Conservation (phyloP, 1,140 invertebrate genomes). For the Drosophila orosa region DNA sequence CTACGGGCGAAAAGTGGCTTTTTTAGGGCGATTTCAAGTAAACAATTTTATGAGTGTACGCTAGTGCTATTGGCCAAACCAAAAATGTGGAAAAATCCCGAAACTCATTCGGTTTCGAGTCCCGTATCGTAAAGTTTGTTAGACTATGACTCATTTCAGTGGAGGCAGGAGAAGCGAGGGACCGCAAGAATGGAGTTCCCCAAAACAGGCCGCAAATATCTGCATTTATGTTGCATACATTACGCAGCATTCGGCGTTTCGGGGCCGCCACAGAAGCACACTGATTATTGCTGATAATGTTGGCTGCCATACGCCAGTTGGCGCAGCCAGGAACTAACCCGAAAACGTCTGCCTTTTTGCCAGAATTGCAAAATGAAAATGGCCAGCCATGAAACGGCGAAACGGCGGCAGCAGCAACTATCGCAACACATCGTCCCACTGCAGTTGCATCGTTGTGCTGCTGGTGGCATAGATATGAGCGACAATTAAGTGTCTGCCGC, state of each 20-base stretch:
- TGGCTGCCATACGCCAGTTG: constrained; percentile 45
- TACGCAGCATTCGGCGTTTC: constrained; percentile 69
- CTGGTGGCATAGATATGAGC: constrained; percentile 70
- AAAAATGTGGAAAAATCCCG: background rate
- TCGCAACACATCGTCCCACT: constrained; percentile 6
- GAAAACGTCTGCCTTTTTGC: constrained; percentile 53
- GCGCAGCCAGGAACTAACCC: constrained; percentile 29
- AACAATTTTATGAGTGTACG: too few species aligned
- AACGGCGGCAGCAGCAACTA: constrained; percentile 27
- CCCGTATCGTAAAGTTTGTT: constrained; percentile 1
- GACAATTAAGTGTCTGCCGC: constrained; percentile 81
- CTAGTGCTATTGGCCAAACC: background rate
- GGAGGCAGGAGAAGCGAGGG: background rate
- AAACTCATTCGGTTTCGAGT: constrained; percentile 6
- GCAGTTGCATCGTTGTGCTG: constrained; percentile 29
- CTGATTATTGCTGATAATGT: constrained; percentile 76
- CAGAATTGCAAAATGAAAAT: constrained; percentile 63
- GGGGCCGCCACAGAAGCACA: constrained; percentile 50
- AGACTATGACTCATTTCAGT: constrained; percentile 35
- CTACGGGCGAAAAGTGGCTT: too few species aligned
- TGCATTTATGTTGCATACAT: constrained; percentile 72
- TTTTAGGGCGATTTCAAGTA: too few species aligned
- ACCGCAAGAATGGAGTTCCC: constrained; percentile 19
- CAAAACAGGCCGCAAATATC: constrained; percentile 56
- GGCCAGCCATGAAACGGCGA: constrained; percentile 38